A percentile compares a stretch with the other conserved stretches of the same genome.
These are phyloP conservation scores for Ceratosolen fusciceps DNA, from an alignment of 1,140 invertebrate species.

Conservation along the genomic window DNA sequence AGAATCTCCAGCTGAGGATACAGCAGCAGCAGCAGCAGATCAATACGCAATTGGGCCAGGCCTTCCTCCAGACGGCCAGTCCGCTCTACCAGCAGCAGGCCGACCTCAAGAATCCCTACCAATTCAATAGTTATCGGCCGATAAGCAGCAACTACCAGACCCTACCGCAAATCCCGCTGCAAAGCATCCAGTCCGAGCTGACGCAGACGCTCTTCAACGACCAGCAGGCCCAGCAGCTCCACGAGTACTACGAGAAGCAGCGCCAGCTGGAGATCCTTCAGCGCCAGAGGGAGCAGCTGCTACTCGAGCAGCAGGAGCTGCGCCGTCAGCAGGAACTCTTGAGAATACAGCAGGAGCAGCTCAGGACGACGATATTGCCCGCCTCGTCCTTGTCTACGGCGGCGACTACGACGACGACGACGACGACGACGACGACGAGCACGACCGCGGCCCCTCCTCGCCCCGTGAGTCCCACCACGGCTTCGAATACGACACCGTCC, in stretches of 20 bases:
- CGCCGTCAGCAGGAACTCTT: constrained; percentile 66
- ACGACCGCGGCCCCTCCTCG: constrained; percentile 56
- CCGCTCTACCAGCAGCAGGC: constrained; percentile 52
- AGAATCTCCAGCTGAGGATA: constrained; percentile 62
- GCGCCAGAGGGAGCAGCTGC: constrained; percentile 65
- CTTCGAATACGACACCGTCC: constrained; percentile 48
- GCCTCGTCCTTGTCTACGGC: no score
- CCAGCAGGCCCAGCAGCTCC: constrained; percentile 68
- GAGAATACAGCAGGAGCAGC: constrained; percentile 67
- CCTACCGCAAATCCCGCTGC: constrained; percentile 58
- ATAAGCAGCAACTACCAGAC: constrained; percentile 54
- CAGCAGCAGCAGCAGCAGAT: constrained; percentile 70
- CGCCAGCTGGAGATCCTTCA: constrained; percentile 74
- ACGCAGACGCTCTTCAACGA: constrained; percentile 70
- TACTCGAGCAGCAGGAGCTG: constrained; percentile 66
- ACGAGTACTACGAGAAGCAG: constrained; percentile 76
- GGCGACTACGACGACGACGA: constrained; percentile 58
- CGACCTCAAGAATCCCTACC: constrained; percentile 46
- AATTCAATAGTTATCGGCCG: constrained; percentile 53
- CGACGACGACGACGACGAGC: constrained; percentile 55
- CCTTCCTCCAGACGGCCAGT: constrained; percentile 53
- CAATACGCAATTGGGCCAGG: constrained; percentile 56
- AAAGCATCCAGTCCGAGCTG: constrained; percentile 68
- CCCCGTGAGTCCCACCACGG: constrained; percentile 51
- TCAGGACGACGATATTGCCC: constrained; percentile 58